Conservation (phyloP, 1,140 invertebrate genomes). For the Popillia japonica region DNA sequence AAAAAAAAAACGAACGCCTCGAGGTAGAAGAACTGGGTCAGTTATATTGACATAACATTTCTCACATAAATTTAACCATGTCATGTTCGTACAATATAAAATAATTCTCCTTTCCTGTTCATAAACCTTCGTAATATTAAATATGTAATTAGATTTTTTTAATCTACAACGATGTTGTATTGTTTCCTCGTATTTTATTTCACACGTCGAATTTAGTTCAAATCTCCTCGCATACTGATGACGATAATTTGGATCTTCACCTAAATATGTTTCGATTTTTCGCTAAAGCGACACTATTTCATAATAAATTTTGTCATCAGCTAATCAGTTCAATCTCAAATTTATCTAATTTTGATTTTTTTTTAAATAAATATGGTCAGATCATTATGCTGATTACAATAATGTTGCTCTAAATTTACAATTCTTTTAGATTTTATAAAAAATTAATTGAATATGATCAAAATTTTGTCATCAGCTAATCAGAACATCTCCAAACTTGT, state of each 20-base stretch:
- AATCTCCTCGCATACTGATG: background rate
- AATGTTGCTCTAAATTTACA: too few species aligned
- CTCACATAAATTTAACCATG: constrained; percentile 7
- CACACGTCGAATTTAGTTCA: background rate
- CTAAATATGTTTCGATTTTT: too few species aligned
- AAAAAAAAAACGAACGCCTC: background rate
- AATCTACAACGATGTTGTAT: constrained; percentile 4
- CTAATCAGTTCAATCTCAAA: background rate
- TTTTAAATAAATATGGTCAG: background rate
- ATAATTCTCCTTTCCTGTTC: background rate
- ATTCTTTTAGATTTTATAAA: too few species aligned
- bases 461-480: background rate
- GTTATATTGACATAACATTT: constrained; percentile 12
- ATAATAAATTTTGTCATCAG: background rate
- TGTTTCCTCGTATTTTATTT: background rate
- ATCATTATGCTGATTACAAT: too few species aligned
- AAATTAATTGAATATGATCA: too few species aligned
- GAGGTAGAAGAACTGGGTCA: background rate
- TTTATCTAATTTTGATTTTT: background rate
- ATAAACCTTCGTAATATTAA: background rate
- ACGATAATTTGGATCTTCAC: background rate
- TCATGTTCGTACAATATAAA: background rate
- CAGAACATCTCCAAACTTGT: background rate
- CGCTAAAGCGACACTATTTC: background rate
- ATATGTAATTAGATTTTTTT: background rate